These are phyloP conservation scores for Cheilosia scutellata DNA, from an alignment of 2,888 invertebrate species.

Conservation along the genomic window DNA sequence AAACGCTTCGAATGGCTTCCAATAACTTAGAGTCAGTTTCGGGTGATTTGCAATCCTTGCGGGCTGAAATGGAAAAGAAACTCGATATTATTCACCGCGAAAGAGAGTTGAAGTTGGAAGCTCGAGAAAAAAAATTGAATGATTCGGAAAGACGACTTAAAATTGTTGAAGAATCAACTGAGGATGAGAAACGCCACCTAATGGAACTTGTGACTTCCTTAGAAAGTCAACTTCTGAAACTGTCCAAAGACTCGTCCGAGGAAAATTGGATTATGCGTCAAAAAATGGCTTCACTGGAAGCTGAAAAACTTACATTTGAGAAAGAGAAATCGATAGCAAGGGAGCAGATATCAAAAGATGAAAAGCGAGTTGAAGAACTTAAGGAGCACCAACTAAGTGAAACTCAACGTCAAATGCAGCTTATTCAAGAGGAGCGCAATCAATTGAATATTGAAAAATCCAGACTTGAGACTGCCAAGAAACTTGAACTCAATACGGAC, in stretches of 20 bases:
- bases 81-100: slow-evolving; percentile 80
- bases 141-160: slow-evolving; percentile 81
- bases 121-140: slow-evolving; percentile 80
- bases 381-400: slow-evolving; percentile 82
- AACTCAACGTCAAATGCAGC: slow-evolving; percentile 79
- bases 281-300: slow-evolving; percentile 82
- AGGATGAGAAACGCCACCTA: slow-evolving; percentile 81
- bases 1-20: slow-evolving; percentile 82
- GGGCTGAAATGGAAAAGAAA: slow-evolving; percentile 80
- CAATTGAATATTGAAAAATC: slow-evolving; percentile 80
- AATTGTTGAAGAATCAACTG: slow-evolving; percentile 80
- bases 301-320: slow-evolving; percentile 82
- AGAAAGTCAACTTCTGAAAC: slow-evolving; percentile 81
- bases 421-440: slow-evolving; percentile 82
- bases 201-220: slow-evolving; percentile 83
- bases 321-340: slow-evolving; percentile 81
- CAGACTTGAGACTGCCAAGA: slow-evolving; percentile 81
- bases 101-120: slow-evolving; percentile 79
- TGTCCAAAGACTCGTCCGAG: slow-evolving; percentile 82
- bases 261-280: slow-evolving; percentile 83
- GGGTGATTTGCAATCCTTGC: slow-evolving; percentile 80
- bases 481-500: slow-evolving; percentile 78
- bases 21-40: slow-evolving; percentile 80
- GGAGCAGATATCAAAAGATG: slow-evolving; percentile 82
- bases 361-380: slow-evolving; percentile 82